These are phyloP conservation scores for Reticulitermes lucifugus DNA, from an alignment of 2,888 invertebrate species.

Conservation along the genomic window DNA sequence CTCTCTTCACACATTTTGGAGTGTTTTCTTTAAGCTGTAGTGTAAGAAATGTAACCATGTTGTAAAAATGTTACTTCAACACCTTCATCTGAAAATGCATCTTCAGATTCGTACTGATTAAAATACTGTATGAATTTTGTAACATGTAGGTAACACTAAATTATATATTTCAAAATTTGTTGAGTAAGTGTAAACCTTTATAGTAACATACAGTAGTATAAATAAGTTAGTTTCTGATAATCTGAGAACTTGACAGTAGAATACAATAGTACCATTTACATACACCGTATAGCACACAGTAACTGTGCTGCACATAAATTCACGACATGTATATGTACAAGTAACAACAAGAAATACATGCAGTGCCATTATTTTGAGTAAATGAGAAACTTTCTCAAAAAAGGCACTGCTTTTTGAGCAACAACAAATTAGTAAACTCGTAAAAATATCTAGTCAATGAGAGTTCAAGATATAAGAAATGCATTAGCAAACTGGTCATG, in stretches of 20 bases:
- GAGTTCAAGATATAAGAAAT: constrained; percentile 32
- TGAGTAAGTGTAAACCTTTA: constrained; percentile 17
- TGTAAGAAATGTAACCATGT: background rate
- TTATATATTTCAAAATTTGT: background rate
- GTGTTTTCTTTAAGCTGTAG: background rate
- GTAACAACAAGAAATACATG: background rate
- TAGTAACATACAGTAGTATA: constrained; percentile 6
- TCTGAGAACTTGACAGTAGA: constrained; percentile 1
- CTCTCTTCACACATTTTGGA: background rate
- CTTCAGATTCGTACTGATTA: background rate
- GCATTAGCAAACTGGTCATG: constrained; percentile 37
- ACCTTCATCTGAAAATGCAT: background rate
- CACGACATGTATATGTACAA: constrained; percentile 2
- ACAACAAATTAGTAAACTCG: constrained; percentile 42
- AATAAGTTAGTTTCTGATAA: background rate
- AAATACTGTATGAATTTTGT: background rate
- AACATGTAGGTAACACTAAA: background rate
- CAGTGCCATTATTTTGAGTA: constrained; percentile 31
- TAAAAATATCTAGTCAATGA: constrained; percentile 37
- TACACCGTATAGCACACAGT: constrained; percentile 15
- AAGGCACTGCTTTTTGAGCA: constrained; percentile 40
- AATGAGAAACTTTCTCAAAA: constrained; percentile 15
- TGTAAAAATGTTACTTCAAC: background rate
- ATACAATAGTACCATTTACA: constrained; percentile 7
- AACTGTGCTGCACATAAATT: constrained; percentile 1